Base-by-base conservation (phyloP, 2,797 vertebrate genomes). In the Lagodon rhomboides region DNA sequence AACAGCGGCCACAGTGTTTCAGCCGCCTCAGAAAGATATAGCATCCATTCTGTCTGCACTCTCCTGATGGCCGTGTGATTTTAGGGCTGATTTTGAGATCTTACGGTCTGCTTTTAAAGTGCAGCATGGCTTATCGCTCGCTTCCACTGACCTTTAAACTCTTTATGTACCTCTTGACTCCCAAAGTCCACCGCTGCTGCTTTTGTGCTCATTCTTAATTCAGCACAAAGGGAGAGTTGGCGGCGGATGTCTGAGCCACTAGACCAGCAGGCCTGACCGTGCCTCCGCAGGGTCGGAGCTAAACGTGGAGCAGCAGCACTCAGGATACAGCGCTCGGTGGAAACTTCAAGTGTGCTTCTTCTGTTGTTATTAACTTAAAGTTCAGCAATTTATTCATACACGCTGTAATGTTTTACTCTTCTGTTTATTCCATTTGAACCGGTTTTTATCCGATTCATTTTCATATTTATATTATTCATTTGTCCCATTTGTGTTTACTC, bases 111-210 rank as follows among this genome's bases (percentile, higher is more conserved):
- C 56, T 77, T 55, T 77, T 58, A 54, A 55, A 22, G 17, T n/a
- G 16, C 54, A 56, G 60, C 49, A 3, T 18, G 47, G 30, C 44
- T 46, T 1, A 18, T 38, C 50, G 11, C 58, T 23, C 1, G 12
- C 61, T 43, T 73, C 16, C 30, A 43, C 60, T 68, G 73, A 71
- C 69, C 69, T 77, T 75, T 50, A 46, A 77, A 82, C 50, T 61
- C 72, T 75, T 25, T 25, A 34, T 55, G n/a, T n/a, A 49, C 22
- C 62, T 56, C 58, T 13, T 25, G 11, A 50, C 55, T 38, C 63
- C 61, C 7, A 3, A 56, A 55, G 60, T 70, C 46, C 51, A 34
- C 2, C 2, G 23, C 65, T 8, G 25, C 61, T 41, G 68, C 60
- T 55, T 68, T 63, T 50, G 51, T 16, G 5, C 51, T 41, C 1